Evolutionary conservation across 2,888 invertebrate species (phyloP).

Genomic region (Harpalus rufipes): DNA sequence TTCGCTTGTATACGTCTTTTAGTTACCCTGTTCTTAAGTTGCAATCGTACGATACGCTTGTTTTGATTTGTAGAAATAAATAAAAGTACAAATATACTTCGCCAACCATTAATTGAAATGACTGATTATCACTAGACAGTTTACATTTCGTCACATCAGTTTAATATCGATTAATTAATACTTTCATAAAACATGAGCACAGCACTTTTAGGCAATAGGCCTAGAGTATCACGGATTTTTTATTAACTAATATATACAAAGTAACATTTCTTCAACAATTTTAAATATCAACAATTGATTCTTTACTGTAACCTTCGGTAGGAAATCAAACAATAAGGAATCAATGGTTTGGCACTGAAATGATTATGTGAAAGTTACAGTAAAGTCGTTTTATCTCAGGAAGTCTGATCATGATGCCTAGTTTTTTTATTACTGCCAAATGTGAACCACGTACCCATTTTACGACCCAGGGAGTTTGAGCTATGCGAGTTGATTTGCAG

Average conservation of each 20-base stretch:
- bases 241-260: conserved; percentile 66
- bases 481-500: conserved; percentile 75
- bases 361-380: conserved; percentile 72
- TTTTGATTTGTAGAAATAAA: conserved; percentile 58
- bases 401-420: conserved; percentile 76
- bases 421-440: conserved; percentile 80
- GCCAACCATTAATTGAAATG: conserved; percentile 62
- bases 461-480: conserved; percentile 79
- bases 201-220: conserved; percentile 67
- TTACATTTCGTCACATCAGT: conserved; percentile 61
- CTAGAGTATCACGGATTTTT: conserved; percentile 67
- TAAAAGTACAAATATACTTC: conserved; percentile 59
- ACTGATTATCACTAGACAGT: conserved; percentile 59
- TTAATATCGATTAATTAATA: conserved; percentile 63
- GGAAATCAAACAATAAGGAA: conserved; percentile 59
- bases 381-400: conserved; percentile 79
- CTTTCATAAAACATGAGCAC: conserved; percentile 67
- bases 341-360: conserved; percentile 65
- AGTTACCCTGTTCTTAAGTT: conserved; percentile 67
- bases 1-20: conserved; percentile 59
- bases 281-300: conserved; percentile 66
- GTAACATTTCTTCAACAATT: conserved; percentile 66
- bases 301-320: conserved; percentile 65
- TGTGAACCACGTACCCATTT: conserved; percentile 81
- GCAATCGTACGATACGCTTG: conserved; percentile 60